Percentiles rank a stretch among this genome's conserved stretches.
phyloP scores from a whole-genome alignment of 2,888 invertebrate species.

The Catocala nupta region DNA sequence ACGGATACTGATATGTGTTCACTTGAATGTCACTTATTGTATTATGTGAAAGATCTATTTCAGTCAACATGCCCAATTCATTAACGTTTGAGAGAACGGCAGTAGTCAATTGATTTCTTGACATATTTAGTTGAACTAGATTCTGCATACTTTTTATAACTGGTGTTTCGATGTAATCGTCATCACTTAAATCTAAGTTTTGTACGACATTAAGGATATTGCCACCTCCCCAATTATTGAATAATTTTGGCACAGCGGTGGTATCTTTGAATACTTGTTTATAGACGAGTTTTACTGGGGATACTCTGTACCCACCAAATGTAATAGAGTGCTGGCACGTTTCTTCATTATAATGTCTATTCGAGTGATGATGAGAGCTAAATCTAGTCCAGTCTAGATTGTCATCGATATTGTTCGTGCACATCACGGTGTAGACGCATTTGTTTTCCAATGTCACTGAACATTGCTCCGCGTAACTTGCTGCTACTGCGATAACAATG shows the following conservation, averaged over 20 bases:
- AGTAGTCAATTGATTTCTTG: slow-evolving; percentile 55
- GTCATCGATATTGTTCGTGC: slow-evolving; percentile 1
- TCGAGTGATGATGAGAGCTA: not conserved
- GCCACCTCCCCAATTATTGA: not conserved
- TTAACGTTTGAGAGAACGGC: slow-evolving; percentile 58
- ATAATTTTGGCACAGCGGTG: slow-evolving; percentile 11
- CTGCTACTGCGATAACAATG: slow-evolving; percentile 6
- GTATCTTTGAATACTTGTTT: not conserved
- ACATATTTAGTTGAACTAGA: slow-evolving; percentile 59
- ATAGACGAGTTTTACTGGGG: slow-evolving; percentile 22
- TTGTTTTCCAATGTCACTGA: not conserved
- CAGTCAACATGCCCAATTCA: slow-evolving; percentile 48
- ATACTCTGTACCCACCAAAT: slow-evolving; percentile 2
- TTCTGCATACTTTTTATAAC: slow-evolving; percentile 51
- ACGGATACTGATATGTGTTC: slow-evolving; percentile 36
- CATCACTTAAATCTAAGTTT: slow-evolving; percentile 59
- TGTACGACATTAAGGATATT: slow-evolving; percentile 20
- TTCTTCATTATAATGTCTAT: not conserved
- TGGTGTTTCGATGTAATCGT: slow-evolving; percentile 51
- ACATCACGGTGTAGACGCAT: slow-evolving; percentile 29
- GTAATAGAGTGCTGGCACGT: not conserved
- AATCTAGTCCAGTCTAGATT: slow-evolving; percentile 4
- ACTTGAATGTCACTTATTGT: slow-evolving; percentile 55
- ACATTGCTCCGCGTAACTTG: slow-evolving; percentile 23
- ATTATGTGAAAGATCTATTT: slow-evolving; percentile 70